Conservation (phyloP, 2,113 vertebrate genomes). For the Hepsetus odoe region DNA sequence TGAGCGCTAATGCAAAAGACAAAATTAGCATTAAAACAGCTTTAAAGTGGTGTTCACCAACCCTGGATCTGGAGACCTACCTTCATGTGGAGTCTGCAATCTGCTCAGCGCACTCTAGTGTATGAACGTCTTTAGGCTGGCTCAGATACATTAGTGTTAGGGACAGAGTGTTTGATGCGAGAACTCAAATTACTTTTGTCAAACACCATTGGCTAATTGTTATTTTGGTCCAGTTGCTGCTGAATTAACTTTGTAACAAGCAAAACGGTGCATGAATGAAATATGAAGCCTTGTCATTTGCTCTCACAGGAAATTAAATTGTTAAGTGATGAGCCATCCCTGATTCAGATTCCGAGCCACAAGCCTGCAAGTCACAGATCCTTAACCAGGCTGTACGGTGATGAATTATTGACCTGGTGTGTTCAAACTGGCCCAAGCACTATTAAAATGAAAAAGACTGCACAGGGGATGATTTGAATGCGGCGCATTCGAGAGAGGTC, state of each 20-base stretch:
- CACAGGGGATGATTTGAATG: slow-evolving; percentile 28
- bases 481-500: slow-evolving; percentile 6
- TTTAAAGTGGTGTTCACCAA: too few species aligned
- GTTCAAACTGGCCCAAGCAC: slow-evolving; percentile 25
- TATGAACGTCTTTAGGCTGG: too few species aligned
- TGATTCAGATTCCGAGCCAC: slow-evolving; percentile 42
- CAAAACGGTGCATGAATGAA: neutral
- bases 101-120: too few species aligned
- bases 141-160: too few species aligned
- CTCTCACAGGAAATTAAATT: neutral
- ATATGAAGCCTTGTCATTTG: neutral
- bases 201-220: too few species aligned
- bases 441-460: slow-evolving; percentile 56
- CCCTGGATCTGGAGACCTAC: too few species aligned
- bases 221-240: too few species aligned
- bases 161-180: too few species aligned
- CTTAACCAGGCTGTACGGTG: slow-evolving; percentile 54
- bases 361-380: slow-evolving; percentile 40
- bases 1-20: too few species aligned
- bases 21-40: too few species aligned
- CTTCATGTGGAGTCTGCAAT: too few species aligned
- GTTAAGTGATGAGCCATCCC: slow-evolving; percentile 10
- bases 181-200: neutral
- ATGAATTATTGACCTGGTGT: slow-evolving; percentile 65
- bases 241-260: neutral